Conservation (phyloP, 2,888 invertebrate species). For the Cremastinae sp. region DNA sequence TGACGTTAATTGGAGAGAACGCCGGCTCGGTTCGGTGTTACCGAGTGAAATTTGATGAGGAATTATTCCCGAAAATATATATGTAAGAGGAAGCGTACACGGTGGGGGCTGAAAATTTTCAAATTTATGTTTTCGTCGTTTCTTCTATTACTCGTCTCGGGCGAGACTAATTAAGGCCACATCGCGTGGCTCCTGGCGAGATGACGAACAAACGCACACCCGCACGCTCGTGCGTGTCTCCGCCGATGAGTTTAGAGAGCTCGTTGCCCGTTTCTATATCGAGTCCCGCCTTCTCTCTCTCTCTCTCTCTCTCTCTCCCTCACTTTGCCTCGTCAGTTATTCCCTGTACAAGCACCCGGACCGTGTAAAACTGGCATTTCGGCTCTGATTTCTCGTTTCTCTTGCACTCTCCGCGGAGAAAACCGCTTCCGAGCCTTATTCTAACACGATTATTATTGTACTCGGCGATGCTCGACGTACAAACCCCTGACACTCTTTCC, state of each 20-base stretch:
- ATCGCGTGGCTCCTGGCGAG: constrained; percentile 52
- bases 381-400: constrained; percentile 51
- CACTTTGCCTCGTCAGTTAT: constrained; percentile 5
- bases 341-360: constrained; percentile 34
- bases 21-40: too few relatives aligned
- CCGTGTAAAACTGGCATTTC: constrained; percentile 54
- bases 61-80: too few relatives aligned
- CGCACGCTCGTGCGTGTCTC: constrained; percentile 28
- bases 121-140: constrained; percentile 2
- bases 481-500: constrained; percentile 21
- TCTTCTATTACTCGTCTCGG: constrained; percentile 27
- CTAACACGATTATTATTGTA: constrained; percentile 51
- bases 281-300: constrained; percentile 35
- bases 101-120: too few relatives aligned
- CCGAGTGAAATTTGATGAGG: too few relatives aligned
- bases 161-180: constrained; percentile 61
- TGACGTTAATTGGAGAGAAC: too few relatives aligned
- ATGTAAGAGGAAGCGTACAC: too few relatives aligned
- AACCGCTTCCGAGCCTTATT: constrained; percentile 12
- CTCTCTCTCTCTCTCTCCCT: constrained; percentile 1
- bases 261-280: constrained; percentile 59
- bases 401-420: constrained; percentile 23
- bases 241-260: constrained; percentile 43
- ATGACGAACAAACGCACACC: constrained; percentile 37
- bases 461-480: constrained; percentile 25